Evolutionary conservation across 2,113 vertebrate genomes (phyloP).

Genomic region (Aviceda subcristata): DNA sequence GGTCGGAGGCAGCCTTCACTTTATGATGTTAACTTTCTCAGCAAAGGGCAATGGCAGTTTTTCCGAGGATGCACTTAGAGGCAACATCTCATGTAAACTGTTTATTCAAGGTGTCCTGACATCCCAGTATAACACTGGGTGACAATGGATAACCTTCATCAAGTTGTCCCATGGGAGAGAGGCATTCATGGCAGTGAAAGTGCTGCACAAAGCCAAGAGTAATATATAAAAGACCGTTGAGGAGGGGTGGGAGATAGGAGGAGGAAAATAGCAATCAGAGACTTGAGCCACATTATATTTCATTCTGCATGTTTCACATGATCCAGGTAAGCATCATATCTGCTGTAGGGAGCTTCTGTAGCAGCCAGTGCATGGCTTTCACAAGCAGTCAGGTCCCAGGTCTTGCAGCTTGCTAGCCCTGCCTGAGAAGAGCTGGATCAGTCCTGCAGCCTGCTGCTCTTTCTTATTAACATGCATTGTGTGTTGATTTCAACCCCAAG

Average conservation of each 20-base stretch:
- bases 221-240: background rate
- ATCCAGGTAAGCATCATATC: background rate
- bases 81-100: slow-evolving; percentile 54
- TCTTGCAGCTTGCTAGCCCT: background rate
- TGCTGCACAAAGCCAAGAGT: slow-evolving; percentile 7
- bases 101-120: slow-evolving; percentile 67
- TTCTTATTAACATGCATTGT: slow-evolving; percentile 18
- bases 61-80: slow-evolving; percentile 38
- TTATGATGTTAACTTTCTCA: slow-evolving; percentile 77
- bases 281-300: background rate
- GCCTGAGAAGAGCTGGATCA: background rate
- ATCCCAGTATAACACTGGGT: slow-evolving; percentile 35
- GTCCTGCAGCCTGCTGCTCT: background rate
- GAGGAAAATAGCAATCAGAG: background rate
- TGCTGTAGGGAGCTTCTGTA: background rate
- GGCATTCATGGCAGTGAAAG: background rate
- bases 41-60: slow-evolving; percentile 72
- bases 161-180: slow-evolving; percentile 27
- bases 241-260: background rate
- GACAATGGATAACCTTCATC: slow-evolving; percentile 63
- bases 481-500: background rate
- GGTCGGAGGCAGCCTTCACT: slow-evolving; percentile 74
- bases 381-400: background rate
- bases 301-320: background rate
- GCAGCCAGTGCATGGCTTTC: background rate